These are phyloP conservation scores for Atlantisia rogersi DNA, from an alignment of 2,113 vertebrate genomes.

Conservation along the genomic window DNA sequence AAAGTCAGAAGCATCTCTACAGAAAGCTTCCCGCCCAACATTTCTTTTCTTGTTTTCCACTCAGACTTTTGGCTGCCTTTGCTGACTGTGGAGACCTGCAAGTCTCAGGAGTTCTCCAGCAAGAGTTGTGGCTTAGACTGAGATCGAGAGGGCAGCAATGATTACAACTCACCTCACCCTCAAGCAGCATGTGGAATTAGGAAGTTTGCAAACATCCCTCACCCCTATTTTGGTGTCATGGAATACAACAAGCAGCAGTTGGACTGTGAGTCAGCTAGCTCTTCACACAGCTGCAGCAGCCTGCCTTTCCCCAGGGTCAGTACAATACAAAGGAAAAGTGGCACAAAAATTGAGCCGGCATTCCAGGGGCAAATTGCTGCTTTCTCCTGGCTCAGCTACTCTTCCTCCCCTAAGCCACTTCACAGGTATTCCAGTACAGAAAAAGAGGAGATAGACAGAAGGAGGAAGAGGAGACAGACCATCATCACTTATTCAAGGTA, in stretches of 20 bases:
- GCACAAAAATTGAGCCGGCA: not conserved
- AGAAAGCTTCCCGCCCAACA: not conserved
- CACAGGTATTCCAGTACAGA: not conserved
- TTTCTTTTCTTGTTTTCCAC: constrained; percentile 6
- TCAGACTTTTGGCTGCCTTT: constrained; percentile 28
- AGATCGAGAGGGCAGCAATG: constrained; percentile 19
- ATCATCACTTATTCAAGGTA: not conserved
- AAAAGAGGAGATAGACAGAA: not conserved
- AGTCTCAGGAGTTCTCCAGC: not conserved
- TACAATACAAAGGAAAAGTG: not conserved
- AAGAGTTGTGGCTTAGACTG: constrained; percentile 23
- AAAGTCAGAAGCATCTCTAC: not conserved
- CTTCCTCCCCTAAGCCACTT: not conserved
- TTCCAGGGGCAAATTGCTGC: not conserved
- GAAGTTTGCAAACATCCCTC: not conserved
- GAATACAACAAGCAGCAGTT: not conserved
- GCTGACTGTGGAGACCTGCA: not conserved
- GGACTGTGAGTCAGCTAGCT: not conserved
- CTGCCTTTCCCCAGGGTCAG: not conserved
- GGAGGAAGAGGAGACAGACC: not conserved
- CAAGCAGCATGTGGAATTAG: constrained; percentile 7
- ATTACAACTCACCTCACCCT: not conserved
- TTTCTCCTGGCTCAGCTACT: not conserved
- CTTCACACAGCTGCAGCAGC: not conserved
- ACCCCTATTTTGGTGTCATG: not conserved